Percentiles rank a stretch among this genome's conserved stretches.
phyloP scores from a whole-genome alignment of 2,113 vertebrate genomes.

The Scolopax mira region DNA sequence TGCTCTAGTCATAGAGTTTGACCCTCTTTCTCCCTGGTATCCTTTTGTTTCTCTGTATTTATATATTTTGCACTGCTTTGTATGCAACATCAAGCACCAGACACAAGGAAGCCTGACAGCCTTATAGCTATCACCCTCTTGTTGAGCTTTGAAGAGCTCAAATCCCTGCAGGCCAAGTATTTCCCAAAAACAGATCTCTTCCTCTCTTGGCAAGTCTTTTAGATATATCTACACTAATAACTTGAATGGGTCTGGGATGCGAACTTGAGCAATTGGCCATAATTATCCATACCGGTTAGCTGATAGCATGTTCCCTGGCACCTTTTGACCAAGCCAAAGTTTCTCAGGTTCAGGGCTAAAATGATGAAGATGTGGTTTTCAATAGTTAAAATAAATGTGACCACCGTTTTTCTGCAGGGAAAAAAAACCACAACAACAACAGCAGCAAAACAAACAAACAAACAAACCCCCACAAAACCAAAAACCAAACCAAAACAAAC shows the following conservation, averaged over 20 bases:
- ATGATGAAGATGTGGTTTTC: not conserved
- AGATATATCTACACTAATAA: not conserved
- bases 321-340: accelerated
- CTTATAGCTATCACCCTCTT: not conserved
- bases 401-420: too few species aligned
- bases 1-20: not conserved
- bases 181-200: not conserved
- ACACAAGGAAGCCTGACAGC: not conserved
- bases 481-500: too few species aligned
- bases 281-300: not conserved
- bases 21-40: not conserved
- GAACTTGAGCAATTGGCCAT: not conserved
- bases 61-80: not conserved
- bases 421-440: too few species aligned
- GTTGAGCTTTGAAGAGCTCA: not conserved
- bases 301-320: not conserved
- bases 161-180: not conserved
- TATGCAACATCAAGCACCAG: not conserved
- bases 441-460: too few species aligned
- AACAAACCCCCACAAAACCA: not conserved
- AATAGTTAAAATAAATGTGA: not conserved
- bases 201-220: not conserved
- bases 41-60: not conserved
- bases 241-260: not conserved
- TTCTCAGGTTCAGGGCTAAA: not conserved